Conservation (phyloP, 2,113 vertebrate genomes). For the Channa argus region DNA sequence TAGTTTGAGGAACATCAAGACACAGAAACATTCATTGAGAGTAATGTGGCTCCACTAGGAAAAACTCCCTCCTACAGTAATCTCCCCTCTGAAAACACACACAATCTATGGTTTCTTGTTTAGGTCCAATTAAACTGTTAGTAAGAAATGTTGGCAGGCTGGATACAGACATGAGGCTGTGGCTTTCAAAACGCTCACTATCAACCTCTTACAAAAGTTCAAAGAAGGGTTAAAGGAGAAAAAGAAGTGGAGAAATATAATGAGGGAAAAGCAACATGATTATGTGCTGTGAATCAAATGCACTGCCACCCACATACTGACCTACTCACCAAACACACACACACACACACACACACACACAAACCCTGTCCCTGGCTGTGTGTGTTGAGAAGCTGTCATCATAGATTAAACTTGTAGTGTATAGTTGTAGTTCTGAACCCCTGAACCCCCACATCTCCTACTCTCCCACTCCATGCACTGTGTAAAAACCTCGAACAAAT, state of each 20-base stretch:
- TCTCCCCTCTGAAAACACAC: too few relatives aligned
- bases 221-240: constrained; percentile 4
- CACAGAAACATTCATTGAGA: too few relatives aligned
- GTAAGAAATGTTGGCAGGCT: not conserved
- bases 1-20: too few relatives aligned
- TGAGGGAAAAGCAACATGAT: constrained; percentile 14
- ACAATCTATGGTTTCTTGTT: not conserved
- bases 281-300: not conserved
- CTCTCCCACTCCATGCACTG: not conserved
- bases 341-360: not conserved
- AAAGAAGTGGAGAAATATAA: not conserved
- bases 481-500: not conserved
- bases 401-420: constrained; percentile 10
- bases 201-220: not conserved
- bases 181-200: not conserved
- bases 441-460: not conserved
- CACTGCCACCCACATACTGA: constrained; percentile 14
- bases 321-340: not conserved
- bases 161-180: not conserved
- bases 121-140: not conserved
- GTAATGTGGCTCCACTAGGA: too few relatives aligned
- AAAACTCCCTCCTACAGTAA: too few relatives aligned
- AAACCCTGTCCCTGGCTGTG: not conserved
- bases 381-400: constrained; percentile 14
- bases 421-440: constrained; percentile 2